These are phyloP conservation scores for Wiebesia pumilae DNA, from an alignment of 1,140 invertebrate genomes.

Conservation along the genomic window DNA sequence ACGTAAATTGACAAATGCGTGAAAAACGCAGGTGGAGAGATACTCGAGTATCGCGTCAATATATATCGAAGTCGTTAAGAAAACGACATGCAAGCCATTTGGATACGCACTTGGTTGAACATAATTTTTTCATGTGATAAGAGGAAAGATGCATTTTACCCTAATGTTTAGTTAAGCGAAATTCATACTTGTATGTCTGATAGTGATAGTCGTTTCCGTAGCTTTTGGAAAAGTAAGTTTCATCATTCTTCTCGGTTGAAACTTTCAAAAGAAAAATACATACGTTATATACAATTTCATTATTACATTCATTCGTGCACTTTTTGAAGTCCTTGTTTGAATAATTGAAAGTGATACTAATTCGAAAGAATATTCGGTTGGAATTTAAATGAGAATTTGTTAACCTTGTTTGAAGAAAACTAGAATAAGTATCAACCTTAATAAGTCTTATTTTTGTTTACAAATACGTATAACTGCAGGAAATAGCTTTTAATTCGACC, in stretches of 20 bases:
- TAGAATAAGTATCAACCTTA: no score
- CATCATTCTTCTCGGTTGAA: not conserved
- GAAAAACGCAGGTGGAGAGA: not conserved
- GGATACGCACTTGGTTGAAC: not conserved
- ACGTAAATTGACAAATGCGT: constrained; percentile 39
- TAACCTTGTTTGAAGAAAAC: no score
- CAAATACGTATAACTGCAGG: no score
- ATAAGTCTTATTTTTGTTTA: no score
- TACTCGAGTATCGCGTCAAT: not conserved
- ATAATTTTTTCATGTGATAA: not conserved
- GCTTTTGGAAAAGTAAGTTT: not conserved
- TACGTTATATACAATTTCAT: not conserved
- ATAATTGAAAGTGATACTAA: no score
- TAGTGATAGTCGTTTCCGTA: not conserved
- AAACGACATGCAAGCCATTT: not conserved
- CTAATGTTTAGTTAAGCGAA: not conserved
- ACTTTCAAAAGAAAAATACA: not conserved
- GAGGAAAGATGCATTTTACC: not conserved
- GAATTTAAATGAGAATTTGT: no score
- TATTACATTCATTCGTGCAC: no score
- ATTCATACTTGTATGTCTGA: not conserved
- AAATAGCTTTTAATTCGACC: no score
- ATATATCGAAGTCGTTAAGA: not conserved
- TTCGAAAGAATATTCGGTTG: no score
- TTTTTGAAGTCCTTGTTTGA: no score